phyloP scores from a whole-genome alignment of 2,797 vertebrate species.

The Psittacula derbiana region DNA sequence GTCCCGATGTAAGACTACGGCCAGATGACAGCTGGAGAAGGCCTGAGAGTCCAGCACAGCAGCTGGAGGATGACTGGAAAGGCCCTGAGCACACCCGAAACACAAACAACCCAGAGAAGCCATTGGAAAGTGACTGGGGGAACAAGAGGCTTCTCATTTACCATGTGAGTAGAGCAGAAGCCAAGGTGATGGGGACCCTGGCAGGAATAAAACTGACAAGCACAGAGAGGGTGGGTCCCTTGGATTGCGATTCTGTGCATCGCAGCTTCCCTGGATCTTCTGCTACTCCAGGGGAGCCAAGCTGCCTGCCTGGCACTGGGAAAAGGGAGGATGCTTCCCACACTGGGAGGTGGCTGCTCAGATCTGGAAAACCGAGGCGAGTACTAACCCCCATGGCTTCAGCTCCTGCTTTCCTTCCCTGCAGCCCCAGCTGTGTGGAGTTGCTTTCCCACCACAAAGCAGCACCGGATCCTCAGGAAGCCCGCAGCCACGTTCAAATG shows the following conservation, averaged over 20 bases:
- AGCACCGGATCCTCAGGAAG: neutral
- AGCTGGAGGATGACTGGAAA: neutral
- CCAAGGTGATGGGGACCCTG: neutral
- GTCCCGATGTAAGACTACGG: neutral
- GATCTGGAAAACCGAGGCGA: neutral
- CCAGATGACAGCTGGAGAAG: constrained; percentile 31
- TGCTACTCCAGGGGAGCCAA: neutral
- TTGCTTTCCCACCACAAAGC: neutral
- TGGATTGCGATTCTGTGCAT: neutral
- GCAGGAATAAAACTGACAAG: neutral
- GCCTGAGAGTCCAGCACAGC: constrained; percentile 4
- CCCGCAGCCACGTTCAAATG: neutral
- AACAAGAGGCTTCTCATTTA: constrained; percentile 8
- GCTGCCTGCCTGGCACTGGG: neutral
- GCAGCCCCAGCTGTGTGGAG: constrained; percentile 29
- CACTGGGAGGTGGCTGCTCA: fast-evolving
- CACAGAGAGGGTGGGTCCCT: neutral
- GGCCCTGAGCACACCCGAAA: neutral
- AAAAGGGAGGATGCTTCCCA: neutral
- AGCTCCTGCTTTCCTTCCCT: neutral
- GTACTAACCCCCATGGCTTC: neutral
- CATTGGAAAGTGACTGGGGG: constrained; percentile 6
- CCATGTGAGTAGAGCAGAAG: constrained; percentile 39
- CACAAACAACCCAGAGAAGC: constrained; percentile 37
- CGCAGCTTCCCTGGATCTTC: neutral